Percentiles rank a stretch among this genome's conserved stretches.
These are phyloP conservation scores for Hirudo medicinalis DNA, from an alignment of 1,140 invertebrate species.

Conservation along the genomic window DNA sequence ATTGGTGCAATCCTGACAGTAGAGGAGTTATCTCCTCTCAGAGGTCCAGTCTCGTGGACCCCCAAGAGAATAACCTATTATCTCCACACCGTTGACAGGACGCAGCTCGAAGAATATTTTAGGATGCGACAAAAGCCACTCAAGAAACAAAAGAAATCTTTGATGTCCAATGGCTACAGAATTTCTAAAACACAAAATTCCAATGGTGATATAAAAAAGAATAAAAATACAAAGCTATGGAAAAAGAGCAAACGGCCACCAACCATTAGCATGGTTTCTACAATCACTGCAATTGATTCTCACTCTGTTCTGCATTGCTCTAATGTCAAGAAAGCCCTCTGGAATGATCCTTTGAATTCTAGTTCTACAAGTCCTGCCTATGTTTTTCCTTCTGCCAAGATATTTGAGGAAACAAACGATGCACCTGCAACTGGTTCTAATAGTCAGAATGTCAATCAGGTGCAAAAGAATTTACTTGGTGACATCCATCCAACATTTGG, in stretches of 20 bases:
- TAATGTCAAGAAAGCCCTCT: no score
- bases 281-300: constrained; percentile 3
- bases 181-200: neutral
- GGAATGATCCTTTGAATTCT: no score
- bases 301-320: neutral
- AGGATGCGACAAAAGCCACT: neutral
- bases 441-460: no score
- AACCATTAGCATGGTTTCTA: constrained; percentile 3
- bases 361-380: no score
- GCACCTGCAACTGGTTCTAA: no score
- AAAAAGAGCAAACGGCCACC: neutral
- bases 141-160: neutral
- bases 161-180: neutral
- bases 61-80: constrained; percentile 95
- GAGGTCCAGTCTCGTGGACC: constrained; percentile 94
- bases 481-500: no score
- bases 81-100: constrained; percentile 84
- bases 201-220: neutral
- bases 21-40: constrained; percentile 79
- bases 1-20: constrained; percentile 98
- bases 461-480: no score
- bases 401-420: no score
- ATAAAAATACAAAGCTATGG: neutral
- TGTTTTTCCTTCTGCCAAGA: no score
- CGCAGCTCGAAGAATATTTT: constrained; percentile 45